Evolutionary conservation across 2,888 invertebrate genomes (phyloP), one percentile per base, ranked within the genome.

Genomic region (Torymus tubicola): DNA sequence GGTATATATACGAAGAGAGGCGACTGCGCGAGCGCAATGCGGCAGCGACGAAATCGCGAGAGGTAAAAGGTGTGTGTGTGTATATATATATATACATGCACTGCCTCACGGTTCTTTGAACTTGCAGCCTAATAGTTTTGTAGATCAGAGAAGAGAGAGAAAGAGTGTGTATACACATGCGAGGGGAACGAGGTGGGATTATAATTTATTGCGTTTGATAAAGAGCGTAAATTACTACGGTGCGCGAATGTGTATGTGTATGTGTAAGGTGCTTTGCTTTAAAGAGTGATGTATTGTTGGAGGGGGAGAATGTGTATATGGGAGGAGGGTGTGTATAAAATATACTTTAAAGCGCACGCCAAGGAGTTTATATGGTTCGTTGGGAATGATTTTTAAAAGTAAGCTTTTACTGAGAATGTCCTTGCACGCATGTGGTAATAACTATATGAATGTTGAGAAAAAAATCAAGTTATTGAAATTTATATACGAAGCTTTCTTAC

Each of bases 91-190:
- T 21, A 21, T 21, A 21, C n/a, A 21, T 21, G 21, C 21, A 42
- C 11, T 16, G 13, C 16, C n/a, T n/a, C 42, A 31, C 84, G 84
- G 86, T 87, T 87, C 86, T 85, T 85, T 86, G 85, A 87, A 87
- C 87, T 87, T 84, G 84, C 87, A 86, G 86, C 84, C 87, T 85
- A 85, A 88, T 87, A 87, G 86, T 85, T 87, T 86, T 85, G 83
- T 86, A 83, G 85, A 83, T 84, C 84, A 82, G 53, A n/a, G 60
- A 21, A 21, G 11, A 10, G 52, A 10, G 14, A 16, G 11, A 74
- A 10, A 64, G 0, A 13, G 42, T 1, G 24, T 12, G n/a, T 60
- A 57, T 31, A 11, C 42, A 57, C 55, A 24, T 13, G 31, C 14
- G 14, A 31, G 42, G n/a, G 16, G 12, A 57, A 13, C 57, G 31